Conservation (phyloP, 2,797 vertebrate species). For the Mus spretus region DNA sequence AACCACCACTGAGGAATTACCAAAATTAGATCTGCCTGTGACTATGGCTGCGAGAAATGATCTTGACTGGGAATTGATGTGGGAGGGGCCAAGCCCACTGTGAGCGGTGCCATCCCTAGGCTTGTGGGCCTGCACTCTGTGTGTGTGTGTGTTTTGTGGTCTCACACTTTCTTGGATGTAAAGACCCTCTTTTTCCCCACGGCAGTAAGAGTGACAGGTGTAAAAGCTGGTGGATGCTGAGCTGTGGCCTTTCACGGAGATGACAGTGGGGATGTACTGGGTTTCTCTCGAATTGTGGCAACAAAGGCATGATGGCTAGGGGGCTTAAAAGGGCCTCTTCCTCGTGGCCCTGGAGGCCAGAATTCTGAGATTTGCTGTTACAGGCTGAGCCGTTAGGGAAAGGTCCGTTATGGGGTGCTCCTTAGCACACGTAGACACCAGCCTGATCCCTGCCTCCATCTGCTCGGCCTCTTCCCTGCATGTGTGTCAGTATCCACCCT, state of each 20-base stretch:
- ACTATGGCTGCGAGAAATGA: not conserved
- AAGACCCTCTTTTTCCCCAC: fast-evolving
- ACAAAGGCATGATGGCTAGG: fast-evolving
- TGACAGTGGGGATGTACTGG: fast-evolving
- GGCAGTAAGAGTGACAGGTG: not conserved
- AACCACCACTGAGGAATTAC: not conserved
- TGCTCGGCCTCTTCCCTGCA: not conserved
- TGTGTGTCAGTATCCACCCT: fast-evolving
- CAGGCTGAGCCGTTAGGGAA: not conserved
- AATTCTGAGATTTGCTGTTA: not conserved
- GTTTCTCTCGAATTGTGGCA: not conserved
- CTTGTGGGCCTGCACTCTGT: not conserved
- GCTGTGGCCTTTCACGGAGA: not conserved
- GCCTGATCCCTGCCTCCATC: not conserved
- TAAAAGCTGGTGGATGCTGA: not conserved
- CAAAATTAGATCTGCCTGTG: not conserved
- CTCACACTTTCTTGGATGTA: fast-evolving
- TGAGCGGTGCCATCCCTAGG: not conserved
- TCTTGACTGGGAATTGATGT: not conserved
- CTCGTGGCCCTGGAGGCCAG: not conserved
- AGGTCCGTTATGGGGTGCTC: not conserved
- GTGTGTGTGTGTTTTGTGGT: not conserved
- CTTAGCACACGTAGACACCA: fast-evolving
- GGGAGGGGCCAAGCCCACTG: not conserved
- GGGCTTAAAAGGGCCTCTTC: not conserved